A percentile compares a stretch with the other conserved stretches of the same genome.
phyloP scores from a whole-genome alignment of 2,888 invertebrate genomes.

The Ormyrus rosae region DNA sequence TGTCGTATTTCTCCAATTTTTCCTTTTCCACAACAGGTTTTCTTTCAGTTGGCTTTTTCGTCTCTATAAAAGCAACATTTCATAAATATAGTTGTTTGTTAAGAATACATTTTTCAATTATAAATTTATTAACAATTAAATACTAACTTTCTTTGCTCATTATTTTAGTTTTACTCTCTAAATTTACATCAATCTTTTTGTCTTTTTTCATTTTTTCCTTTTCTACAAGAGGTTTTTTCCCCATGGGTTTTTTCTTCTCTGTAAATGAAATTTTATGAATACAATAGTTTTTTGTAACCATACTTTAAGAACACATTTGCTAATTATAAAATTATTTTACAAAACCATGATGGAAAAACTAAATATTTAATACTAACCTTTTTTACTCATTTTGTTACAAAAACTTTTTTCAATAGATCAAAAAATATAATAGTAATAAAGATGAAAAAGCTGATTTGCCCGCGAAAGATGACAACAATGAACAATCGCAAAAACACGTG shows the following conservation, averaged over 20 bases:
- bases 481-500: slow-evolving; percentile 28
- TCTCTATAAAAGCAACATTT: slow-evolving; percentile 7
- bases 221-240: slow-evolving; percentile 77
- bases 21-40: slow-evolving; percentile 78
- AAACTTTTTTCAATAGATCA: background rate
- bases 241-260: slow-evolving; percentile 9
- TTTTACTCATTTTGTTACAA: slow-evolving; percentile 30
- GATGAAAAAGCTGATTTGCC: slow-evolving; percentile 26
- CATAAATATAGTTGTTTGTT: background rate
- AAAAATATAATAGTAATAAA: slow-evolving; percentile 6
- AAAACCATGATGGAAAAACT: background rate
- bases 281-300: background rate
- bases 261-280: slow-evolving; percentile 1
- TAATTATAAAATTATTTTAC: too few relatives aligned
- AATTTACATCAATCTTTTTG: slow-evolving; percentile 80
- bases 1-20: slow-evolving; percentile 79
- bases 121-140: too few relatives aligned
- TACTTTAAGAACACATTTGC: too few relatives aligned
- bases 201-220: slow-evolving; percentile 78
- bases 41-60: background rate
- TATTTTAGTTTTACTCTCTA: slow-evolving; percentile 79
- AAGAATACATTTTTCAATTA: too few relatives aligned
- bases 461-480: background rate
- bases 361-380: slow-evolving; percentile 26
- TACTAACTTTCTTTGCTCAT: slow-evolving; percentile 65